A percentile compares a stretch with the other conserved stretches of the same genome.
Evolutionary conservation across 2,888 invertebrate genomes (phyloP).

Genomic region (Andrena bicolor): DNA sequence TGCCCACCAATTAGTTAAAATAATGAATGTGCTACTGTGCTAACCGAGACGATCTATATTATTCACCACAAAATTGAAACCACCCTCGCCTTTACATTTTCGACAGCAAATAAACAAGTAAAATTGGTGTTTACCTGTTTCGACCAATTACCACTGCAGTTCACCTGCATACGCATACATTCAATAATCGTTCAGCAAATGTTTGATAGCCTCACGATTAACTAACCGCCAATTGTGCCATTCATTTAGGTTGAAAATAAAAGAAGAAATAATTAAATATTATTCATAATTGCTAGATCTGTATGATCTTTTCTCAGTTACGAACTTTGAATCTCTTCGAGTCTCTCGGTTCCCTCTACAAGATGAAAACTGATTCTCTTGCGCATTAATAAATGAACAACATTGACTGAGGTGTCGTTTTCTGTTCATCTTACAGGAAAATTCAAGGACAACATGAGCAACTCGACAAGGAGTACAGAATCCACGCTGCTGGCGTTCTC

Average conservation of each 20-base stretch:
- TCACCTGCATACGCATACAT: not conserved
- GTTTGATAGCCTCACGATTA: not conserved
- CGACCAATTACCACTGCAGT: too few relatives aligned
- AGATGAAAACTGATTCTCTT: not conserved
- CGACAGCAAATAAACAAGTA: not conserved
- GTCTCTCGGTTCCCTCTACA: too few relatives aligned
- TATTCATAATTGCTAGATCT: too few relatives aligned
- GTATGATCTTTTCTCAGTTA: too few relatives aligned
- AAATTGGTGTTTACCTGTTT: not conserved
- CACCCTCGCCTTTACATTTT: not conserved
- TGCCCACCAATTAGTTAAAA: not conserved
- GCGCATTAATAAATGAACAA: not conserved
- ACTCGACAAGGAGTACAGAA: conserved; percentile 89
- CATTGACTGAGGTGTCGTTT: conserved; percentile 12
- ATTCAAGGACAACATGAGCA: conserved; percentile 90
- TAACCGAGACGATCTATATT: not conserved
- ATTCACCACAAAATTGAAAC: not conserved
- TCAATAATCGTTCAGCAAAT: not conserved
- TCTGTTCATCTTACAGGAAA: conserved; percentile 85
- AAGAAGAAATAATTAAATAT: too few relatives aligned
- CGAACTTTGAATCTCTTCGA: not conserved
- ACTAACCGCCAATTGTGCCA: not conserved
- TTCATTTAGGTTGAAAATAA: not conserved
- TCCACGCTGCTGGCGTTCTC: conserved; percentile 89
- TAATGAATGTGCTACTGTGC: not conserved